Evolutionary conservation across 2,888 invertebrate genomes (phyloP).

Genomic region (Molanna angustata): DNA sequence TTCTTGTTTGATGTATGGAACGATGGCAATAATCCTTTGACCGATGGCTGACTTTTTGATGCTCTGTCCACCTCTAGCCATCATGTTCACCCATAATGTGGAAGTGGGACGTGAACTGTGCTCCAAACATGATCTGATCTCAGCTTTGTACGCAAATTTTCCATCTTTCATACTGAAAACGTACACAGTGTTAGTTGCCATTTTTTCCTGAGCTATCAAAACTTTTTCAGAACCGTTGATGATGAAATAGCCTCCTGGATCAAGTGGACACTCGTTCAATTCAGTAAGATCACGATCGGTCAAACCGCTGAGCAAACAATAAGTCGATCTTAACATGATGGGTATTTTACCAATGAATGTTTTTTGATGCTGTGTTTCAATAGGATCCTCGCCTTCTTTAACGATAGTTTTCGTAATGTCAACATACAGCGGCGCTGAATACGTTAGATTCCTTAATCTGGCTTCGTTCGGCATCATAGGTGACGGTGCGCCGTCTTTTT

Average conservation of each 20-base stretch:
- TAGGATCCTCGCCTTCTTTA: slow-evolving; percentile 85
- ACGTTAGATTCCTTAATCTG: slow-evolving; percentile 92
- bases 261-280: slow-evolving; percentile 97
- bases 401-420: slow-evolving; percentile 97
- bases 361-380: slow-evolving; percentile 78
- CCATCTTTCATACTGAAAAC: slow-evolving; percentile 99
- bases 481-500: slow-evolving; percentile 98
- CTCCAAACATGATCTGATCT: slow-evolving; percentile 79
- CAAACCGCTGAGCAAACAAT: slow-evolving; percentile 90
- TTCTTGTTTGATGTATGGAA: slow-evolving; percentile 99
- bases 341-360: slow-evolving; percentile 90
- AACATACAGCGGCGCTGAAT: slow-evolving; percentile 97
- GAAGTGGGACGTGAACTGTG: slow-evolving; percentile 91
- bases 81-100: slow-evolving; percentile 99
- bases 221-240: slow-evolving; percentile 99
- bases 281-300: slow-evolving; percentile 99
- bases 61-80: slow-evolving; percentile 97
- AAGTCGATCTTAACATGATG: slow-evolving; percentile 97
- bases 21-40: slow-evolving; percentile 94
- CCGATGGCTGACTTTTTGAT: slow-evolving; percentile 99
- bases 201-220: slow-evolving; percentile 98
- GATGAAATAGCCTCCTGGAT: slow-evolving; percentile 99
- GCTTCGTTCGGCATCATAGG: slow-evolving; percentile 99
- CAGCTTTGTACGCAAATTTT: slow-evolving; percentile 98
- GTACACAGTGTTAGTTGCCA: slow-evolving; percentile 99